Evolutionary conservation across 2,113 vertebrate genomes (phyloP), one percentile per base, ranked within the genome.

Genomic region (Paracanthobrama guichenoti): DNA sequence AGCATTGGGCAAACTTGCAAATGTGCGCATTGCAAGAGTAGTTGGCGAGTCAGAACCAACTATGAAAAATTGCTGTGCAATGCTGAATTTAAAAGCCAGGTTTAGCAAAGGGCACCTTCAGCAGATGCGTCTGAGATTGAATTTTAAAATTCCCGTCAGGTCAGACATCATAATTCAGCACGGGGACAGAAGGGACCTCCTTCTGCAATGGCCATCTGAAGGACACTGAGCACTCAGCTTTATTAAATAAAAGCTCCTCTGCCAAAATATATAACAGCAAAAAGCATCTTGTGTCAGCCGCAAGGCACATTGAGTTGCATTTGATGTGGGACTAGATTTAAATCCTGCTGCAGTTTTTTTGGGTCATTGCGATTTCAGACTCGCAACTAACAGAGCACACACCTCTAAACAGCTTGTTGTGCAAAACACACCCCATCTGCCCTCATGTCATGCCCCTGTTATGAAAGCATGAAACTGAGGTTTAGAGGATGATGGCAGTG

Each of bases 151-250:
- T 85, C 83, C 85, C 31, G 73, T 75, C 73, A 75, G 46, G 80
- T 88, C 90, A 89, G 72, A 46, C 60, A 62, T 78, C 78, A 59
- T 86, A 85, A 88, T 81, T 88, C 81, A 85, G 42, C 22, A n/a
- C 24, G 53, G 46, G 67, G 66, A n/a, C 39, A 85, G 84, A 85
- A 55, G 62, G 10, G 8, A 76, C 39, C 75, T 46, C 57, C 69
- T 86, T 62, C 59, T 55, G 53, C 53, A 55, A 55, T 55, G 66
- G 10, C 79, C 79, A 79, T 72, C 90, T 44, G 85, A 87, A 91
- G 89, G 92, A 92, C 92, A 87, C 80, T 79, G 80, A 84, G 77
- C 94, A 94, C 93, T 94, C 90, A 94, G 81, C 83, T 85, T 90
- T 94, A 94, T 94, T 94, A 94, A 90, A 93, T 89, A 87, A 87